Percentiles rank a stretch among this genome's conserved stretches.
phyloP scores from a whole-genome alignment of 2,888 invertebrate genomes.

The Phymatocera aterrima region DNA sequence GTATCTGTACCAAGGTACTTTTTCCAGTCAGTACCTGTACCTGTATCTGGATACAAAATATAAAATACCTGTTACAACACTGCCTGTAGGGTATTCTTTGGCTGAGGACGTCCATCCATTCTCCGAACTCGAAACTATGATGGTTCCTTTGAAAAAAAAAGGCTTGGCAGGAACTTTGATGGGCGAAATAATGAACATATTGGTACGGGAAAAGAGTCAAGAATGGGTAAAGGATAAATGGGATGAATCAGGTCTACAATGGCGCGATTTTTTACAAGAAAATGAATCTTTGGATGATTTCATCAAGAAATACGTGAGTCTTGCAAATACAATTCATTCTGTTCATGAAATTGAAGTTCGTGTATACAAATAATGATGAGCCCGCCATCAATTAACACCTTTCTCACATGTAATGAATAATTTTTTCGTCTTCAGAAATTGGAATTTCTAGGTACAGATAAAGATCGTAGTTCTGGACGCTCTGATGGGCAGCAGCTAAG shows the following conservation, averaged over 20 bases:
- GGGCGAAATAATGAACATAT: constrained; percentile 78
- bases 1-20: constrained; percentile 24
- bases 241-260: constrained; percentile 76
- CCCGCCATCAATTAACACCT: no score
- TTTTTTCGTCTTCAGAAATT: constrained; percentile 74
- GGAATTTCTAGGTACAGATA: constrained; percentile 74
- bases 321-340: neutral
- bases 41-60: constrained; percentile 14
- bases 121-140: constrained; percentile 61
- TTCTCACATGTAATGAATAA: neutral
- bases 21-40: neutral
- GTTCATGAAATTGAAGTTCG: no score
- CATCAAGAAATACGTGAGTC: constrained; percentile 74
- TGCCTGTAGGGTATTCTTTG: constrained; percentile 77
- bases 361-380: no score
- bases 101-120: constrained; percentile 73
- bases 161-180: constrained; percentile 76
- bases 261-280: constrained; percentile 77
- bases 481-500: constrained; percentile 70
- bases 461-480: constrained; percentile 52
- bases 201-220: constrained; percentile 78
- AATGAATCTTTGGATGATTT: constrained; percentile 74
- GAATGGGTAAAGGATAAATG: constrained; percentile 77
- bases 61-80: constrained; percentile 18
- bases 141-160: constrained; percentile 59